These are phyloP conservation scores for Poeciliopsis paucimaculata DNA, from an alignment of 2,797 vertebrate genomes.

Conservation along the genomic window DNA sequence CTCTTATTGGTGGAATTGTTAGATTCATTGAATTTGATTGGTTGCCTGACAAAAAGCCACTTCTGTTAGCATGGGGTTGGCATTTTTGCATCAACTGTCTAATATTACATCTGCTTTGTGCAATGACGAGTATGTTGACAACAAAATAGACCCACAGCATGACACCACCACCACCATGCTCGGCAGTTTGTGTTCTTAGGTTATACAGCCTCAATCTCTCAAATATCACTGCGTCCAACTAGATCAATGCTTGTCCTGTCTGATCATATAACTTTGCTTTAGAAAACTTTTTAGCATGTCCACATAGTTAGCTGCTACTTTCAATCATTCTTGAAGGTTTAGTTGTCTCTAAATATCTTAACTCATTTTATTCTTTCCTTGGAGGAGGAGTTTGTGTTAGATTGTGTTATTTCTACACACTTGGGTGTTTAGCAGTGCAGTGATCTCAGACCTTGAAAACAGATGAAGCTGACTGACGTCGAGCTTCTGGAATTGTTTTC, in stretches of 20 bases:
- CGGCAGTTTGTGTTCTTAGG: neutral
- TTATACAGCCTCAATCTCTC: neutral
- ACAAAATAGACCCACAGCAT: neutral
- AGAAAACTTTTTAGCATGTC: neutral
- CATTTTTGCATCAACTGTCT: neutral
- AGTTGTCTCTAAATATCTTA: too few relatives aligned
- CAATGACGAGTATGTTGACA: neutral
- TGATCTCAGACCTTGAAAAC: neutral
- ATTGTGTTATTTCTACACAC: neutral
- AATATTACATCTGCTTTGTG: neutral
- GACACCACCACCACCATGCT: neutral
- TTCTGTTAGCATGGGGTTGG: neutral
- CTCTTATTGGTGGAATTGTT: neutral
- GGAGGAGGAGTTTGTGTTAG: neutral
- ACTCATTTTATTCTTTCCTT: neutral
- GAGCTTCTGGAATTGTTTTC: neutral
- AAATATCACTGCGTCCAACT: neutral
- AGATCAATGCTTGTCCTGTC: too few relatives aligned
- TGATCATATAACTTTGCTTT: too few relatives aligned
- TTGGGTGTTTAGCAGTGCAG: neutral
- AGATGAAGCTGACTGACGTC: too few relatives aligned
- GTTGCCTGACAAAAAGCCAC: neutral
- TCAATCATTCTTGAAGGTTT: neutral
- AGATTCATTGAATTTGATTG: neutral
- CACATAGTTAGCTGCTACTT: neutral